Percentiles rank a stretch among this genome's conserved stretches.
These are phyloP conservation scores for Simalia tracyae DNA, from an alignment of 2,797 vertebrate genomes.

Conservation along the genomic window DNA sequence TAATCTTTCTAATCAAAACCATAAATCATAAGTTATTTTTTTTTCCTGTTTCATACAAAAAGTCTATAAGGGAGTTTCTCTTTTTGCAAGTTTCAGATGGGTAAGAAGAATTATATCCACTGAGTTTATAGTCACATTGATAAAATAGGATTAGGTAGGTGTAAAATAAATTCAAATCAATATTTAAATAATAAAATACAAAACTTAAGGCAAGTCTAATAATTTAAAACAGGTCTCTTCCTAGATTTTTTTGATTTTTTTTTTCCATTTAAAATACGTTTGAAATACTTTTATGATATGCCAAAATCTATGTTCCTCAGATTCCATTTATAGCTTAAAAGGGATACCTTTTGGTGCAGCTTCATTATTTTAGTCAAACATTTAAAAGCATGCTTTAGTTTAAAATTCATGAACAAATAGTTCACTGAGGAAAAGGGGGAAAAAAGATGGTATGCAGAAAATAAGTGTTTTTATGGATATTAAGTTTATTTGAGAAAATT, in stretches of 20 bases:
- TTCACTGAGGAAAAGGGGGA: slow-evolving; percentile 3
- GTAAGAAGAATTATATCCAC: slow-evolving; percentile 31
- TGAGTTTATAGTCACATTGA: slow-evolving; percentile 25
- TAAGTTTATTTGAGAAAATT: slow-evolving; percentile 13
- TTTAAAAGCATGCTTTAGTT: background rate
- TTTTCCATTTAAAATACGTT: slow-evolving; percentile 19
- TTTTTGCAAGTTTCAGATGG: background rate
- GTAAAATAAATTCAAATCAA: slow-evolving; percentile 27
- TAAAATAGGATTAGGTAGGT: slow-evolving; percentile 16
- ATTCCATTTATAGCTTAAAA: background rate
- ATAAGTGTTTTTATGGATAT: slow-evolving; percentile 4
- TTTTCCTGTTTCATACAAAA: too few species aligned
- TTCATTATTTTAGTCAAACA: background rate
- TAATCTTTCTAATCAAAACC: too few species aligned
- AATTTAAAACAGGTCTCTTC: slow-evolving; percentile 19
- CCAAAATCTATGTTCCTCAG: background rate
- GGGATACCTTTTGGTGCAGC: background rate
- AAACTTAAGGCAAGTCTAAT: slow-evolving; percentile 22
- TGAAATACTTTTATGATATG: slow-evolving; percentile 6
- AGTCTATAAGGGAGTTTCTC: too few species aligned
- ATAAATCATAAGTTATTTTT: too few species aligned
- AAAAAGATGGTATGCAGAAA: background rate
- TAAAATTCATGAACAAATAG: background rate
- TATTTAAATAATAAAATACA: background rate
- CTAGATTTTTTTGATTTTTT: too few species aligned